Percentiles rank a stretch among this genome's conserved stretches.
Conservation (phyloP, 2,888 invertebrate genomes). For the Chrysina gloriosa region DNA sequence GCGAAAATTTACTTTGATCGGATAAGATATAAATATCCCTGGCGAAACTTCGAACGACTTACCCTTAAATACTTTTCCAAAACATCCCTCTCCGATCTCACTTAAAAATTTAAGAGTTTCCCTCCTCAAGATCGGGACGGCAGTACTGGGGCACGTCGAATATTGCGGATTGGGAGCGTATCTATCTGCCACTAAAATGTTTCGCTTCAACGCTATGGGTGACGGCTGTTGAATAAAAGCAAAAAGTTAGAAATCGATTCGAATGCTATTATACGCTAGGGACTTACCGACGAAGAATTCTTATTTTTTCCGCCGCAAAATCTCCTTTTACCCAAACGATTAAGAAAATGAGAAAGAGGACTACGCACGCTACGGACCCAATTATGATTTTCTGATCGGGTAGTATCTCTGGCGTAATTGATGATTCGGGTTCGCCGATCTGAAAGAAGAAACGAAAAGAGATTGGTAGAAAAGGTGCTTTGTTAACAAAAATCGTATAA, state of each 20-base stretch:
- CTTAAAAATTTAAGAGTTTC: conserved; percentile 78
- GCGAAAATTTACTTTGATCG: too few relatives aligned
- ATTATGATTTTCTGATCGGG: conserved; percentile 38
- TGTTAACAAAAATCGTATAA: too few relatives aligned
- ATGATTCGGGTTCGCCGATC: not conserved
- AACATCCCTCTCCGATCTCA: conserved; percentile 89
- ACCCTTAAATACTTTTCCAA: conserved; percentile 92
- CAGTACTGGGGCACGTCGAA: conserved; percentile 66
- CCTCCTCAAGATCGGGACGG: conserved; percentile 73
- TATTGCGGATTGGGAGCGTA: conserved; percentile 84
- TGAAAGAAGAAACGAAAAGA: not conserved
- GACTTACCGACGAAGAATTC: conserved; percentile 47
- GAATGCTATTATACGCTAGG: not conserved
- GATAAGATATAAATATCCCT: too few relatives aligned
- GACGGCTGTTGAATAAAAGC: conserved; percentile 71
- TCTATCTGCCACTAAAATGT: conserved; percentile 75
- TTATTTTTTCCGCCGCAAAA: conserved; percentile 44
- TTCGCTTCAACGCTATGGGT: conserved; percentile 69
- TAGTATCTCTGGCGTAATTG: conserved; percentile 11
- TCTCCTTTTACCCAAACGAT: conserved; percentile 40
- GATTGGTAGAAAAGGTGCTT: not conserved
- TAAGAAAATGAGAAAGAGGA: conserved; percentile 40
- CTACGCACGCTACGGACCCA: conserved; percentile 33
- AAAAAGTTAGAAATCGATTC: conserved; percentile 13
- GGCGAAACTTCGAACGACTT: conserved; percentile 51